Percentiles rank a stretch among this genome's conserved stretches.
phyloP scores from a whole-genome alignment of 2,797 vertebrate species.

The Syndactyla subalaris region DNA sequence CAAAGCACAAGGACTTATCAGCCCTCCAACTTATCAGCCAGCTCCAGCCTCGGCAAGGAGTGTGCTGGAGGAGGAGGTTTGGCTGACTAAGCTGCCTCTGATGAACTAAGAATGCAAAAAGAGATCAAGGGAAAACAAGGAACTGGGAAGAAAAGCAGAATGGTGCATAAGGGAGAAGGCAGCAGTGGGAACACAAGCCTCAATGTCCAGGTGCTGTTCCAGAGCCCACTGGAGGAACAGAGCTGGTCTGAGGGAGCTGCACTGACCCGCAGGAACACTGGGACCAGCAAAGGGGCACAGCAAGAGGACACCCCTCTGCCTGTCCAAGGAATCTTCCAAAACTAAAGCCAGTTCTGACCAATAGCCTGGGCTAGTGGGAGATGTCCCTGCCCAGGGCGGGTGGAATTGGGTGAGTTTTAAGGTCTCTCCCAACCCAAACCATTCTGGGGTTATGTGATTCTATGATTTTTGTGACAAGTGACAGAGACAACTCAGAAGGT shows the following conservation, averaged over 20 bases:
- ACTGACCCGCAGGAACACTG: rapidly evolving
- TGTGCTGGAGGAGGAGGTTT: neutral
- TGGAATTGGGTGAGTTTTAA: neutral
- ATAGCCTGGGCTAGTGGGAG: neutral
- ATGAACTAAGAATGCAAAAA: neutral
- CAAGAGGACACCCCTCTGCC: neutral
- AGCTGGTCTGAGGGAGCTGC: neutral
- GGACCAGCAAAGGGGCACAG: neutral
- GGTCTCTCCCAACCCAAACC: neutral
- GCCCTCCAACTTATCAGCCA: neutral
- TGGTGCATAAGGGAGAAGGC: neutral
- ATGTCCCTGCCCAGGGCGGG: neutral
- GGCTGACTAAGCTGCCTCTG: slow-evolving; percentile 5
- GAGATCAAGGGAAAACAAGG: neutral
- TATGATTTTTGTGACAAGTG: neutral
- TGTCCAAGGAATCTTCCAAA: neutral
- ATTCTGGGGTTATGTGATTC: neutral
- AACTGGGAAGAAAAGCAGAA: neutral
- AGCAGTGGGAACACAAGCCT: neutral
- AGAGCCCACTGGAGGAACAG: neutral
- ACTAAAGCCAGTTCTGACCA: neutral
- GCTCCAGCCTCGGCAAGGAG: neutral
- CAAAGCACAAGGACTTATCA: neutral
- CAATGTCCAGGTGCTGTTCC: neutral
- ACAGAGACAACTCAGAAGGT: neutral